Base-by-base conservation (phyloP, 2,113 vertebrate genomes). In the Siniperca chuatsi region DNA sequence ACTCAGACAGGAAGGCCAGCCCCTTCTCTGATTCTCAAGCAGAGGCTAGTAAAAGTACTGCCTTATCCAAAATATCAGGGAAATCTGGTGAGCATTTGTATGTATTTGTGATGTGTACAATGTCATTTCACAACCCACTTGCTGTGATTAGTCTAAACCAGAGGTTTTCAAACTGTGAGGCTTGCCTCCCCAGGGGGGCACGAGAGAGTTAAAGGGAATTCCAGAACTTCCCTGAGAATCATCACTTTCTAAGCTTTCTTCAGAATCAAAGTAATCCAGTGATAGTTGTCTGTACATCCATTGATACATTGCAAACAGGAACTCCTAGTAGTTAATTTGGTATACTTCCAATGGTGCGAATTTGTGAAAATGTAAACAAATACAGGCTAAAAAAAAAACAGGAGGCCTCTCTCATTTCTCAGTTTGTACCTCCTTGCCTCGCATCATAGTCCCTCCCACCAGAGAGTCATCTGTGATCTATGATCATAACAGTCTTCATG, bases 21-120 rank as follows among this genome's bases (percentile, higher is more conserved):
- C 88, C 77, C 3, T 87, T 82, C 2, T 33, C 61, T 84, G 77
- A 83, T 67, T 78, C 68, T 67, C 42, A 64, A 23, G 16, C 44
- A 8, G 85, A 83, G 33, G 70, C 61, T 0, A 9, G 54, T 33
- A 81, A 52, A 92, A 75, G 72, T 65, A 15, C 61, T 25, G 67
- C 73, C 60, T 86, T 81, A 33, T 91, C 85, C 73, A 65, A 33
- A 78, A 40, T 37, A 5, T 61, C 88, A 16, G 72, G n/a, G 3
- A 83, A 79, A 25, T 66, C 80, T 76, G 92, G 96, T 96, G 78
- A 81, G 79, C 13, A n/a, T 35, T 68, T 73, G 0, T 15, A 21
- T 67, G 7, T 40, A 6, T 73, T 61, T 44, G 12, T 57, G 16
- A 71, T 23, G 12, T 75, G 13, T 46, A 10, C 9, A 50, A 25